phyloP scores from a whole-genome alignment of 2,888 invertebrate species.

The Ryuthela nishihirai region DNA sequence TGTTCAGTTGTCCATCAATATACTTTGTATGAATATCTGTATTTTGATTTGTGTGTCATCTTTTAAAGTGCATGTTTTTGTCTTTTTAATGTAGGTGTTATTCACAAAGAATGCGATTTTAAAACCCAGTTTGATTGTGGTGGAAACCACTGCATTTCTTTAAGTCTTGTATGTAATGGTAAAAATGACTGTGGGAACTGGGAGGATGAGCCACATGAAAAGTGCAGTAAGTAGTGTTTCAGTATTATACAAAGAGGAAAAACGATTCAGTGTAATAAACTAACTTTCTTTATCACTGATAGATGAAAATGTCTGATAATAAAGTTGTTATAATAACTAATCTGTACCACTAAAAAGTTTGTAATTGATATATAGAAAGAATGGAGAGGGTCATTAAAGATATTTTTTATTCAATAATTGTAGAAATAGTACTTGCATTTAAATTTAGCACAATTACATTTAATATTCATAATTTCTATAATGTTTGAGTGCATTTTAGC shows the following conservation, averaged over 20 bases:
- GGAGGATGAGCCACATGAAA: constrained; percentile 77
- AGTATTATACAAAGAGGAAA: not conserved
- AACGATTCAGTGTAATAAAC: too few species aligned
- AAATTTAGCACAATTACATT: not conserved
- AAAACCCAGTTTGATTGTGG: constrained; percentile 80
- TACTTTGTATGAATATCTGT: too few species aligned
- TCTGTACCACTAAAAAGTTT: too few species aligned
- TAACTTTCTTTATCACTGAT: too few species aligned
- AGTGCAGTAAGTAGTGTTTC: constrained; percentile 60
- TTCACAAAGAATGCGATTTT: constrained; percentile 61
- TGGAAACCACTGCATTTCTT: constrained; percentile 73
- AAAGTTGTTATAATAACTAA: too few species aligned
- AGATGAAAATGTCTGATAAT: too few species aligned
- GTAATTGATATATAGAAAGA: not conserved
- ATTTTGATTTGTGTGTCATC: too few species aligned
- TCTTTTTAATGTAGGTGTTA: constrained; percentile 3
- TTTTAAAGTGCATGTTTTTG: too few species aligned
- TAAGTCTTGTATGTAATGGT: constrained; percentile 76
- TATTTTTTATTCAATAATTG: not conserved
- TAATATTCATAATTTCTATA: too few species aligned
- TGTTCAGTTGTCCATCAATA: too few species aligned
- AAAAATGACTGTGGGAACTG: constrained; percentile 81
- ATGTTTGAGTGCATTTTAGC: too few species aligned
- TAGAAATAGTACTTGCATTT: not conserved
- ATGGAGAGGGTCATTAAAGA: not conserved